Conservation (phyloP, 2,888 invertebrate genomes). For the Hesperia comma region DNA sequence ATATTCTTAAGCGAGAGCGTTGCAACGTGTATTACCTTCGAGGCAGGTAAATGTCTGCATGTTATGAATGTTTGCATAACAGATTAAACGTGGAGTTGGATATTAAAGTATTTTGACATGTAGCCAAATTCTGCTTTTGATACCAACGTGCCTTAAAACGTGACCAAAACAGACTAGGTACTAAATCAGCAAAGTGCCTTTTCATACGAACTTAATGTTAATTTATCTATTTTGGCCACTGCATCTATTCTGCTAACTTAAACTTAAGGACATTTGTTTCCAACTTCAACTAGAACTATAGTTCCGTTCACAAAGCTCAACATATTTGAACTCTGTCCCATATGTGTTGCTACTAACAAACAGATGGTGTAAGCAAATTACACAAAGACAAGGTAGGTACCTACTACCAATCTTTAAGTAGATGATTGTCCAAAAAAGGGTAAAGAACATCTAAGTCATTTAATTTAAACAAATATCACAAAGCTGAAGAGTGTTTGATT, state of each 20-base stretch:
- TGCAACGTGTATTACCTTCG: constrained; percentile 66
- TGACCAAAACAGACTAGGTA: constrained; percentile 4
- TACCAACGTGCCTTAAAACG: constrained; percentile 2
- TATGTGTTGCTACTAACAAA: too few relatives aligned
- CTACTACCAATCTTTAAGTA: too few relatives aligned
- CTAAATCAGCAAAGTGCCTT: constrained; percentile 10
- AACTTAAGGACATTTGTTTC: background rate
- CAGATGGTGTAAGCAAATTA: too few relatives aligned
- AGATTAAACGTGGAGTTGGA: constrained; percentile 53
- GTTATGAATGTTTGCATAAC: constrained; percentile 51
- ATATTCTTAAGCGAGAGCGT: constrained; percentile 64
- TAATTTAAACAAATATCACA: too few relatives aligned
- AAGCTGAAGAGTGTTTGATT: too few relatives aligned
- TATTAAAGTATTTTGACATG: constrained; percentile 30
- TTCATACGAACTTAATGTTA: background rate
- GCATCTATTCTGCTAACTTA: too few relatives aligned
- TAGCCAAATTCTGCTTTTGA: constrained; percentile 27
- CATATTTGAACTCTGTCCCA: too few relatives aligned
- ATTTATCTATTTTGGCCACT: background rate
- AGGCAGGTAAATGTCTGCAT: constrained; percentile 52
- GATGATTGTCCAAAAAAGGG: too few relatives aligned
- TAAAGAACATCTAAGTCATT: too few relatives aligned
- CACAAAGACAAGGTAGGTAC: too few relatives aligned
- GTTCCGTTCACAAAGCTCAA: background rate
- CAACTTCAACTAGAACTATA: background rate